Conservation (phyloP, 1,140 invertebrate genomes). For the Neelides sp. region DNA sequence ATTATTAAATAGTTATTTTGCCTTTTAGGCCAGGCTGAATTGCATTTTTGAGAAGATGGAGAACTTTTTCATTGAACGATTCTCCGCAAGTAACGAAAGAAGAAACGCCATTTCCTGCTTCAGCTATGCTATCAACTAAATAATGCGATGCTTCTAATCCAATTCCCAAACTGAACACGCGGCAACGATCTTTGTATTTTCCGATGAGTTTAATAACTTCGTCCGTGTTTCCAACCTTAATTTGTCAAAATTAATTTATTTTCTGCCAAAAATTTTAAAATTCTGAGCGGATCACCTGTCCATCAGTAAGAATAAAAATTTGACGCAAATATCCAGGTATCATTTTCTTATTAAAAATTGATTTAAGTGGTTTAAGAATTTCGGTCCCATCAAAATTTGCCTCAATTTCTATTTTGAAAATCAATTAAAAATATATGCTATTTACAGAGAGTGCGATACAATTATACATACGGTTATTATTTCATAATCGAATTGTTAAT, state of each 20-base stretch:
- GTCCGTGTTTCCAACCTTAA: slow-evolving; percentile 27
- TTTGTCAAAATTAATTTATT: not conserved
- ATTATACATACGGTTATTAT: no score
- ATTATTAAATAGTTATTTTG: no score
- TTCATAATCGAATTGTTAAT: no score
- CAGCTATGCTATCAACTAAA: slow-evolving; percentile 34
- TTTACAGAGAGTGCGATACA: no score
- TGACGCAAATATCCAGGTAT: slow-evolving; percentile 33
- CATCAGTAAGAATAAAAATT: slow-evolving; percentile 37
- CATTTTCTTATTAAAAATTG: slow-evolving; percentile 31
- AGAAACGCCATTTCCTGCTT: slow-evolving; percentile 33
- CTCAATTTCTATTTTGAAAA: slow-evolving; percentile 15
- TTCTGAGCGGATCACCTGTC: slow-evolving; percentile 27
- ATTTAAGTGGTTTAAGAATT: slow-evolving; percentile 33
- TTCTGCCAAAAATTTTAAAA: not conserved
- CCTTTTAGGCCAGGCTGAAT: slow-evolving; percentile 34
- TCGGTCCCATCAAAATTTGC: slow-evolving; percentile 36
- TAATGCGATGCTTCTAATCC: slow-evolving; percentile 33
- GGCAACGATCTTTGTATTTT: slow-evolving; percentile 28
- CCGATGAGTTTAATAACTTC: slow-evolving; percentile 32
- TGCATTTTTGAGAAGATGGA: slow-evolving; percentile 34
- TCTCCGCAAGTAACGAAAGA: slow-evolving; percentile 35
- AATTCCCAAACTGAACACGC: slow-evolving; percentile 36
- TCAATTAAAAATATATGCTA: slow-evolving; percentile 7
- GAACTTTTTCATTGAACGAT: slow-evolving; percentile 33